A percentile compares a stretch with the other conserved stretches of the same genome.
These are phyloP conservation scores for Cyrtonyx montezumae DNA, from an alignment of 2,113 vertebrate species.

Conservation along the genomic window DNA sequence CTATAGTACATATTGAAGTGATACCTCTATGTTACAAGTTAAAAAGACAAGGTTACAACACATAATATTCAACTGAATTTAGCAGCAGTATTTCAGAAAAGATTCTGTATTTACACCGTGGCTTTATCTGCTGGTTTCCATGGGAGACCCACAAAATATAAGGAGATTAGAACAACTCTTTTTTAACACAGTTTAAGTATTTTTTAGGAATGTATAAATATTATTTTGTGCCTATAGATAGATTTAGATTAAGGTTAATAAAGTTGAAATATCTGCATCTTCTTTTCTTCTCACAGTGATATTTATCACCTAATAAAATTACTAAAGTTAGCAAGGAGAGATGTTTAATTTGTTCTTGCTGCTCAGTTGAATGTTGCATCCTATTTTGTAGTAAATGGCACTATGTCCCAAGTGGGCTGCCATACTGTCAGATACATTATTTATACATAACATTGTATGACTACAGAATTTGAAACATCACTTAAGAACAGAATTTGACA, in stretches of 20 bases:
- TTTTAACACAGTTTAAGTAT: neutral
- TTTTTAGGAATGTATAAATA: slow-evolving; percentile 56
- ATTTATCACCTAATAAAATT: slow-evolving; percentile 86
- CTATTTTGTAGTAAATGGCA: slow-evolving; percentile 87
- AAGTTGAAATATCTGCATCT: slow-evolving; percentile 78
- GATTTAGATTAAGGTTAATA: slow-evolving; percentile 76
- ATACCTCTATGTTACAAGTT: neutral
- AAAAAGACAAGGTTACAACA: neutral
- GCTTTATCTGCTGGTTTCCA: neutral
- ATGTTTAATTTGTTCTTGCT: slow-evolving; percentile 84
- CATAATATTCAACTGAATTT: neutral
- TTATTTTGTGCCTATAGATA: slow-evolving; percentile 66
- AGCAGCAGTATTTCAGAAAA: neutral
- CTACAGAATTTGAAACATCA: neutral
- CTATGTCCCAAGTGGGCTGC: slow-evolving; percentile 82
- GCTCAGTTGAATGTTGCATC: slow-evolving; percentile 82
- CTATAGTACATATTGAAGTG: neutral
- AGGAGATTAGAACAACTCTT: neutral
- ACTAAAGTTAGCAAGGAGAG: slow-evolving; percentile 82
- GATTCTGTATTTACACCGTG: neutral
- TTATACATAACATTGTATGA: slow-evolving; percentile 88
- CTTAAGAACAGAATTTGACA: neutral
- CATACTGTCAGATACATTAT: slow-evolving; percentile 86
- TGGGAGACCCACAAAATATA: neutral
- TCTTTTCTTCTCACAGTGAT: slow-evolving; percentile 69